Base-by-base conservation (phyloP, 2,113 vertebrate genomes). In the Numenius arquata region DNA sequence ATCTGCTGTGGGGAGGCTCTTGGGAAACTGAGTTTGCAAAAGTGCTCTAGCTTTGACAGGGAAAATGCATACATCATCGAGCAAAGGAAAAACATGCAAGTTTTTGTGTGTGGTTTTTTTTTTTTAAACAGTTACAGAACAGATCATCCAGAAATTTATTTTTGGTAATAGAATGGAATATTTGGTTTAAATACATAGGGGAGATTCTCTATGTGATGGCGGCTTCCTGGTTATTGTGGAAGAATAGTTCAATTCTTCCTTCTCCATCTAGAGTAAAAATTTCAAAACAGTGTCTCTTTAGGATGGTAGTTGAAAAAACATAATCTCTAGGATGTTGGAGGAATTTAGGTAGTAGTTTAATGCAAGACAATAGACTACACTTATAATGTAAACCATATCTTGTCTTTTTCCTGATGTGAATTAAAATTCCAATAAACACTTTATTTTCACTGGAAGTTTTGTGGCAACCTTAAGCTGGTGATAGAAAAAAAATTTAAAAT, bases 161-260 rank as follows among this genome's bases (percentile, higher is more conserved):
- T 84, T 59, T 2, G 1, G 30, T 36, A 22, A 6, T 30, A 15
- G 50, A 62, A 17, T 26, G 11, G 6, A 23, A 59, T 62, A 18
- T 53, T 87, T 65, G 40, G 17, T 59, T 84, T 63, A 8, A 56
- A 43, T 0, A 0, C 0, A 0, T 10, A 4, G 4, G 8, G 34
- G 34, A n/a, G 48, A n/a, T 36, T 65, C 5, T 65, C 21, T 72
- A 0, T 15, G 23, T 30, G 40, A 6, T 72, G 56, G 48, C 12
- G 21, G 4, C 20, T 89, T 82, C 41, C 38, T 43, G 22, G 30
- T 61, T 87, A 43, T 43, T 1, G 2, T 40, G 32, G 48, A 91
- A 78, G 52, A 70, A 16, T 9, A 62, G 50, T 47, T 67, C 25
- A 29, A 6, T 62, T 73, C 66, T 77, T 66, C 38, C 14, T 76